phyloP scores from a whole-genome alignment of 1,140 invertebrate species.

The Grapholita molesta region DNA sequence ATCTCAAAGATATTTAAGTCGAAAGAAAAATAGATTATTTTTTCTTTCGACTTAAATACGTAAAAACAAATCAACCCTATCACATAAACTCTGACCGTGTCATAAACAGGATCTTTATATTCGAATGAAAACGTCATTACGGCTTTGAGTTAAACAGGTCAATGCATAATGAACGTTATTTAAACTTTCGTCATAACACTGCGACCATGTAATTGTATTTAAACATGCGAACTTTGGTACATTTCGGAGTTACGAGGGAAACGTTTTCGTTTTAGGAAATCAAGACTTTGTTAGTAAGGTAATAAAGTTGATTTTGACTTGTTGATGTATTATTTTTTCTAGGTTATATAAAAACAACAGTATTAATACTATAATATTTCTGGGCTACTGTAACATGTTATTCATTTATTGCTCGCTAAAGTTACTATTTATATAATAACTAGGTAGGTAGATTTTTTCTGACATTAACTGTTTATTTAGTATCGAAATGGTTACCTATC shows the following conservation, averaged over 20 bases:
- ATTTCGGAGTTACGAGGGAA: neutral
- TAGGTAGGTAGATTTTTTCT: too few relatives aligned
- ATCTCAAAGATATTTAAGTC: too few relatives aligned
- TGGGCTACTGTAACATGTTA: neutral
- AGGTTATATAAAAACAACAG: neutral
- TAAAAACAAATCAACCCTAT: neutral
- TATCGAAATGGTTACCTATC: neutral
- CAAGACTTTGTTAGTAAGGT: neutral
- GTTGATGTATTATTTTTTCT: neutral
- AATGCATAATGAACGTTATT: neutral
- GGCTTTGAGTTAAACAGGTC: neutral
- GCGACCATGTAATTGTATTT: conserved; percentile 1
- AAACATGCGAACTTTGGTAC: neutral
- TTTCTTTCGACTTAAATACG: too few relatives aligned
- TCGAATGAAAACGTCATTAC: neutral
- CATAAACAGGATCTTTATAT: neutral
- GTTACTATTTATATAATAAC: too few relatives aligned
- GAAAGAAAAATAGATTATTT: too few relatives aligned
- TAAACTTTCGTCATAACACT: conserved; percentile 1
- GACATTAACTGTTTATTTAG: too few relatives aligned
- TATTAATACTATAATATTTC: neutral
- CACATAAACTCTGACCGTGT: neutral
- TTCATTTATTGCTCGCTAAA: neutral
- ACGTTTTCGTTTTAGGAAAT: neutral
- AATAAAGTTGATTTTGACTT: neutral